These are phyloP conservation scores for Uropsilus gracilis DNA, from an alignment of 2,113 vertebrate species.

Conservation along the genomic window DNA sequence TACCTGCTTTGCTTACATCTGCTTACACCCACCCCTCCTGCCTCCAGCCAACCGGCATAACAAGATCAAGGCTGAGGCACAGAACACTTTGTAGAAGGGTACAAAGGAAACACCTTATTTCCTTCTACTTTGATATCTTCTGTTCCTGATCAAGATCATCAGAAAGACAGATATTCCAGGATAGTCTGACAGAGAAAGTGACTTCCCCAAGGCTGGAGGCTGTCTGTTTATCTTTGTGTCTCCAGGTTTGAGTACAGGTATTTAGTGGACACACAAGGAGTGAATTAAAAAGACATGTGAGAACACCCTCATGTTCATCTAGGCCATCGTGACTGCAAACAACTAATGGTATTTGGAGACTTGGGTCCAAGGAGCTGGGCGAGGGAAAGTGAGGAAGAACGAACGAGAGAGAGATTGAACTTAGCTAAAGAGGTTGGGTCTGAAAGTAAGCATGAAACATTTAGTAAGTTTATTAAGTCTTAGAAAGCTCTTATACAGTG, in stretches of 20 bases:
- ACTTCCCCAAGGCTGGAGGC: neutral
- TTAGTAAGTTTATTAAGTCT: too few species aligned
- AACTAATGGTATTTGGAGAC: too few species aligned
- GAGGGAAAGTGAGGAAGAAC: too few species aligned
- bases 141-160: neutral
- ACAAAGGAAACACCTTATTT: neutral
- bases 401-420: too few species aligned
- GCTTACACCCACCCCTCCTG: neutral
- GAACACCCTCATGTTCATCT: neutral
- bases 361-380: too few species aligned
- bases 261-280: neutral
- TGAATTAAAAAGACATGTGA: neutral
- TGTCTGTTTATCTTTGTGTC: neutral
- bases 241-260: neutral
- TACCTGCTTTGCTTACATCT: neutral
- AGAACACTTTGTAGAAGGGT: neutral
- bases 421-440: too few species aligned
- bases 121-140: neutral
- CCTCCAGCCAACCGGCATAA: neutral
- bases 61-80: neutral
- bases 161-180: neutral
- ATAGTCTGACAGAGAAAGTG: too few species aligned
- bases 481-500: too few species aligned
- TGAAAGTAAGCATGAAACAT: too few species aligned
- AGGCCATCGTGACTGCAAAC: neutral